Evolutionary conservation across 2,888 invertebrate species (phyloP), one percentile per base, ranked within the genome.

Genomic region (Nomada lathburiana): DNA sequence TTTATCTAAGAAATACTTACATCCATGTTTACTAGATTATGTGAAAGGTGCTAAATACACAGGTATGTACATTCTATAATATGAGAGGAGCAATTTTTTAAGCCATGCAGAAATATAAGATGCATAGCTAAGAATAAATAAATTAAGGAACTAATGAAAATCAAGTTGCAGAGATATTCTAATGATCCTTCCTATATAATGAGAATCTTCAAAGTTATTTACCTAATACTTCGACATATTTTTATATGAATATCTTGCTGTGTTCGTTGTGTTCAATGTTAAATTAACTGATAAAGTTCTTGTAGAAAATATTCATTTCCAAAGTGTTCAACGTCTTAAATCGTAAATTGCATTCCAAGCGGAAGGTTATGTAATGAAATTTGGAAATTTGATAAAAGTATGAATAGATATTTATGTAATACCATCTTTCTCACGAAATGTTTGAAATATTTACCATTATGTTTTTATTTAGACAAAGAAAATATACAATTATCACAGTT

Each of bases 1-100:
- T 65, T 52, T 57, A 70, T 36, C 53, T 76, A 68, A 69, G 26
- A 71, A 42, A 53, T 84, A 71, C 57, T 83, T 80, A 83, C 65
- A 76, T 69, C 36, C 64, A 78, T 52, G 44, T 53, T 83, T 76
- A 74, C 50, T 82, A 69, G 23, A 53, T 36, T 36, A 29, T 71
- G 47, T 63, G 36, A 70, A 52, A 26, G 29, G 47, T 55, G 55
- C 23, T 69, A 65, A 60, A 18, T 44, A 44, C 44, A 67, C 1
- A 20, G 64, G 5, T 18, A 57, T 67, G 36, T 42, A 52, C 47
- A 53, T 68, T 62, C 42, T 60, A 71, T 18, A 59, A 18, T 73
- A 55, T 26, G 11, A 18, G 52, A 71, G 20, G 9, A 26, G 47
- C 18, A 74, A 23, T 53, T 69, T 42, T 60, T 60, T 13, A 18